Base-by-base conservation (phyloP, 2,797 vertebrate species). In the Phalanger gymnotis region DNA sequence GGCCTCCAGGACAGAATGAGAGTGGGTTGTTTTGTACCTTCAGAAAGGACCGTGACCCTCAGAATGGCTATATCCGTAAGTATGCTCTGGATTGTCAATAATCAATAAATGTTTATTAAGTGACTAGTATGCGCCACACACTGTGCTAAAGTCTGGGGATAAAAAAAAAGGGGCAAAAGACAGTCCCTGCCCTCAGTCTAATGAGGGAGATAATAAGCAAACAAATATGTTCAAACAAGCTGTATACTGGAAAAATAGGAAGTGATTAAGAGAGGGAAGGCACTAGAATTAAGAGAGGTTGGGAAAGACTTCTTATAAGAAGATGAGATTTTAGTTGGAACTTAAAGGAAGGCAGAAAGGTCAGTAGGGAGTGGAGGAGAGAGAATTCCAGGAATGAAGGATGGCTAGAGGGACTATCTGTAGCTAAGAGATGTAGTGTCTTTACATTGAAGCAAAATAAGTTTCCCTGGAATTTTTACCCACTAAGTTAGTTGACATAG, bases 31-130 rank as follows among this genome's bases (percentile, higher is more conserved):
- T 53, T 7, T 91, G 92, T 89, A 47, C 57, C 30, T 22, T 30
- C 87, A 58, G 0, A 9, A 40, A 90, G 53, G 54, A 95, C 54
- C 53, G 51, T 40, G 51, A 55, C 6, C 81, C 56, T 93, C 91
- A 92, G 25, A 93, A 94, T 28, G 51, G 66, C 92, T 95, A 94
- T 51, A 57, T 94, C 47, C 5, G 81, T 92, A 94, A 89, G 94
- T 95, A 90, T 12, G 19, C 34, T 66, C 61, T 66, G 14, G 61
- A n/a, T 66, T 0, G 1, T 66, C 61, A 66, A n/a, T 66, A 66
- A 34, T 66, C 34, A 66, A n/a, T 66, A 16, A 66, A 57, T 57
- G 56, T 57, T 57, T 57, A n/a, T n/a, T n/a, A n/a, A 61, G 3
- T 61, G 31, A 4, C 58, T 61, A 16, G 31, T 61, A 4, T 61